Percentiles rank a stretch among this genome's conserved stretches.
Evolutionary conservation across 2,888 invertebrate genomes (phyloP).

Genomic region (Drosophila neotestacea): DNA sequence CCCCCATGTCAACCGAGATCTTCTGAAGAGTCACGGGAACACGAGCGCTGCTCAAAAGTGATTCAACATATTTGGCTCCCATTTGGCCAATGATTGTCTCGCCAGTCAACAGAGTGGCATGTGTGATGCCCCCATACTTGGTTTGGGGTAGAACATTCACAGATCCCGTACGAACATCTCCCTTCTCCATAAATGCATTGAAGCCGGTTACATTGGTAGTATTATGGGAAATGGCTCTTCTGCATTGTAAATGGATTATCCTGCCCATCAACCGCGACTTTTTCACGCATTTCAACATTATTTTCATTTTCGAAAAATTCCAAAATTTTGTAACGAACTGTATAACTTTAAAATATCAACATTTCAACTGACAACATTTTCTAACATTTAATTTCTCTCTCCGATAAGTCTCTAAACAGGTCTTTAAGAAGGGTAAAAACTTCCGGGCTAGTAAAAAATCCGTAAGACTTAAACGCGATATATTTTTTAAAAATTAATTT

Average conservation of each 20-base stretch:
- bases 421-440: background rate
- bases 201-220: conserved; percentile 24
- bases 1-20: conserved; percentile 46
- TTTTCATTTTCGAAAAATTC: background rate
- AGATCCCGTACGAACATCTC: conserved; percentile 24
- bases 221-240: background rate
- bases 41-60: conserved; percentile 62
- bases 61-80: conserved; percentile 66
- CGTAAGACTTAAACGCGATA: too few species aligned
- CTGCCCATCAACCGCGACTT: background rate
- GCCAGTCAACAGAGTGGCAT: conserved; percentile 70
- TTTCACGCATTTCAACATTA: conserved; percentile 23
- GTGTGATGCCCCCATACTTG: conserved; percentile 73
- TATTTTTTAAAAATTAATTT: too few species aligned
- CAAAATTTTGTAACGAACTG: conserved; percentile 25
- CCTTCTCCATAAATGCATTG: conserved; percentile 46
- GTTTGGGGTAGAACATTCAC: conserved; percentile 60
- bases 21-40: conserved; percentile 74
- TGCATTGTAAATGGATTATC: background rate
- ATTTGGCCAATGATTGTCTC: conserved; percentile 61
- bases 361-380: conserved; percentile 2
- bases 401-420: background rate
- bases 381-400: background rate
- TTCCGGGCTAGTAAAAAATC: too few species aligned
- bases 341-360: conserved; percentile 6